Evolutionary conservation across 1,140 invertebrate genomes (phyloP).

Genomic region (Micrasema longulum): DNA sequence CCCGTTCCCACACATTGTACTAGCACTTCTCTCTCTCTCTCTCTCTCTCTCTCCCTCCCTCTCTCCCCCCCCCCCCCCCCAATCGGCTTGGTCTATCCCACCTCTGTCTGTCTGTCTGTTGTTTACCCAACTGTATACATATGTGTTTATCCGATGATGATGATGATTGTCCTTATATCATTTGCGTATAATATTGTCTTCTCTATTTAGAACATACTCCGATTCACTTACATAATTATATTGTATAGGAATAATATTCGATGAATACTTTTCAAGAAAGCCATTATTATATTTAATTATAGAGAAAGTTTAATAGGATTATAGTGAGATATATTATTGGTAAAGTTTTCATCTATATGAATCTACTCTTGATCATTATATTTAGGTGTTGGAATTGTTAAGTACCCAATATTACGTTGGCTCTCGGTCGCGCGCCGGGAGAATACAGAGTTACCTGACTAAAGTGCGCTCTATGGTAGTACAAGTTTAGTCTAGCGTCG

Average conservation of each 20-base stretch:
- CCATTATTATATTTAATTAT: conserved; percentile 40
- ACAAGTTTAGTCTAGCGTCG: conserved; percentile 10
- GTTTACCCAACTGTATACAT: no score
- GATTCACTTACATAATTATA: conserved; percentile 31
- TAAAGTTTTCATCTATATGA: conserved; percentile 46
- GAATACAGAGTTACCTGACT: conserved; percentile 31
- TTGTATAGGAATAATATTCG: conserved; percentile 34
- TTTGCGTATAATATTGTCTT: conserved; percentile 17
- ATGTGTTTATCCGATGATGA: no score
- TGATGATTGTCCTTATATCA: conserved; percentile 5
- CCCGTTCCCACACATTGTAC: not conserved
- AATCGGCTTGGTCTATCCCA: no score
- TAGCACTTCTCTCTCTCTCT: no score
- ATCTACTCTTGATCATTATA: conserved; percentile 38
- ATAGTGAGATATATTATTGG: conserved; percentile 42
- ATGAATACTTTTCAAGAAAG: conserved; percentile 38
- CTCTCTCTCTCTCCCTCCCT: no score
- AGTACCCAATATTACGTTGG: conserved; percentile 8
- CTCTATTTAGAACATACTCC: conserved; percentile 23
- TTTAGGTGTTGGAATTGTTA: conserved; percentile 46
- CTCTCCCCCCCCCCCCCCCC: no score
- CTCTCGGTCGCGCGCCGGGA: not conserved
- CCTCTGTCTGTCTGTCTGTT: no score
- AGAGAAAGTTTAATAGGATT: conserved; percentile 45
- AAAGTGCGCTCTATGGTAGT: not conserved